These are phyloP conservation scores for Piezodorus guildinii DNA, from an alignment of 1,140 invertebrate species.

Conservation along the genomic window DNA sequence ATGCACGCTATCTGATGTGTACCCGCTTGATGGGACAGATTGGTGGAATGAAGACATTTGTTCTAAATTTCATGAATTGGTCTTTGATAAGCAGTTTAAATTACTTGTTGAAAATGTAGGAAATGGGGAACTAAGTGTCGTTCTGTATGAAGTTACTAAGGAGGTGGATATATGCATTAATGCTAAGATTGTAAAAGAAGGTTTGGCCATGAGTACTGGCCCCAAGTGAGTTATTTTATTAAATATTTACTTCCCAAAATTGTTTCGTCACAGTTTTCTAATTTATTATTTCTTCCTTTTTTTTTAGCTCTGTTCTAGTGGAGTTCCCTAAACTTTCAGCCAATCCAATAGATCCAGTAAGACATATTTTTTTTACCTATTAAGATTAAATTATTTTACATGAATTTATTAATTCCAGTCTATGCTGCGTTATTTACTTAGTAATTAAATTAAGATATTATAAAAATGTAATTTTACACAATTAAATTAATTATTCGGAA, in stretches of 20 bases:
- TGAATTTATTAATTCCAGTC: no score
- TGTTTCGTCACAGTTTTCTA: no score
- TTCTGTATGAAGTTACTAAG: conserved; percentile 24
- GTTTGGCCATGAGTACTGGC: conserved; percentile 27
- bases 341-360: background rate
- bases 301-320: background rate
- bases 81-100: conserved; percentile 7
- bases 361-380: no score
- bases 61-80: conserved; percentile 21
- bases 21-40: conserved; percentile 17
- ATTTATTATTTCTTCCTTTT: background rate
- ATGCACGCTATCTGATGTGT: conserved; percentile 32
- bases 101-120: background rate
- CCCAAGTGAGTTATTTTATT: conserved; percentile 27
- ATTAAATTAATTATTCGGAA: no score
- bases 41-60: conserved; percentile 28
- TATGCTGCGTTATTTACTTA: no score
- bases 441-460: no score
- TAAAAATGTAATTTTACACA: no score
- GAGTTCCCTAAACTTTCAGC: background rate
- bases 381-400: no score
- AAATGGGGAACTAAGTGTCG: conserved; percentile 20
- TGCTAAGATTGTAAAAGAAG: conserved; percentile 27
- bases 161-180: conserved; percentile 29
- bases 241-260: background rate